Conservation (phyloP, 2,888 invertebrate species). For the Zele albiditarsus region DNA sequence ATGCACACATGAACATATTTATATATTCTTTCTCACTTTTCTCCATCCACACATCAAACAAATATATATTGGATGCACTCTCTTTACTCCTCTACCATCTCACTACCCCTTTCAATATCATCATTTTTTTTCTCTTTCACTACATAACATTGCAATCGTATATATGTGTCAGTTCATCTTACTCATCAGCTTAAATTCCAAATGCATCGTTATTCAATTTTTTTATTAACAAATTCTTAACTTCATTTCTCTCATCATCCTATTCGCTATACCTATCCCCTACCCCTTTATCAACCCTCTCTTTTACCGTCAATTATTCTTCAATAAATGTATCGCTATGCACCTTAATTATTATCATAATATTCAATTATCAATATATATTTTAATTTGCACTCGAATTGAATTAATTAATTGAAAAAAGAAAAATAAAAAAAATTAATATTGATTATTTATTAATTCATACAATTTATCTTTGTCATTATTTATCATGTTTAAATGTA, state of each 20-base stretch:
- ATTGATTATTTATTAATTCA: background rate
- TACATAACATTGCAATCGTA: constrained; percentile 3
- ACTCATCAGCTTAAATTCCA: constrained; percentile 63
- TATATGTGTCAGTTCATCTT: constrained; percentile 58
- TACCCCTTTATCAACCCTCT: background rate
- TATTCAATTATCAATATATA: background rate
- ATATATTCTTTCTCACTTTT: constrained; percentile 16
- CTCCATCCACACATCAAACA: constrained; percentile 24
- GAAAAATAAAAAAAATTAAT: background rate
- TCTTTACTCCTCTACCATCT: constrained; percentile 40
- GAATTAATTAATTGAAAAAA: no score
- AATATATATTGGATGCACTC: constrained; percentile 20
- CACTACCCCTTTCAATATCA: background rate
- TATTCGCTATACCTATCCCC: constrained; percentile 27
- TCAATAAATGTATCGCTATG: background rate
- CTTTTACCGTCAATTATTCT: constrained; percentile 23
- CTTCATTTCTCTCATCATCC: constrained; percentile 32
- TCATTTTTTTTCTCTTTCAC: constrained; percentile 1
- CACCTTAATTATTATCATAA: background rate
- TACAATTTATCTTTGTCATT: no score
- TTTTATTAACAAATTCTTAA: constrained; percentile 52
- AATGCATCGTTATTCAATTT: constrained; percentile 67
- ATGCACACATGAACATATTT: constrained; percentile 19
- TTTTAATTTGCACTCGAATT: background rate
- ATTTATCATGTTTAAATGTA: no score